These are phyloP conservation scores for Melieria crassipennis DNA, from an alignment of 2,888 invertebrate species.

Conservation along the genomic window DNA sequence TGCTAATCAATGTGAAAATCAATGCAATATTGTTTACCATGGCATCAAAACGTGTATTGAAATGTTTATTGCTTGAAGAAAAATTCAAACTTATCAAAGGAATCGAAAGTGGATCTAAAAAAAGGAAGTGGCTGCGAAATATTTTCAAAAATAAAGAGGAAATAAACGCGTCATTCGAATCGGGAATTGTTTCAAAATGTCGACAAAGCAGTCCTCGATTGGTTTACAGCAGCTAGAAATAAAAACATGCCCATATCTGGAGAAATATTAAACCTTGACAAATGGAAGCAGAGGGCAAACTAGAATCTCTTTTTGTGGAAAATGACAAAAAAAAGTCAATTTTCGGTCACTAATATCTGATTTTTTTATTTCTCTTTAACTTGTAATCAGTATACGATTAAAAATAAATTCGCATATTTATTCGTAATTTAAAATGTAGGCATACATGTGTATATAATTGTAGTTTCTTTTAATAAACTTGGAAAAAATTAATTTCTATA, in stretches of 20 bases:
- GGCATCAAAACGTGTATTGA: slow-evolving; percentile 20
- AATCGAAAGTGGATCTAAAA: neutral
- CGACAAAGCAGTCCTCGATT: slow-evolving; percentile 23
- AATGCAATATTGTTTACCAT: slow-evolving; percentile 13
- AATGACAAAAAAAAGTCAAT: too few relatives aligned
- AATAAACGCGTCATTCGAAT: slow-evolving; percentile 18
- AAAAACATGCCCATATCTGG: slow-evolving; percentile 29
- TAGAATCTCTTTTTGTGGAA: too few relatives aligned
- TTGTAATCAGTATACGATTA: too few relatives aligned
- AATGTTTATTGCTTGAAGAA: slow-evolving; percentile 19
- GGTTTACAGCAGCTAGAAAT: slow-evolving; percentile 27
- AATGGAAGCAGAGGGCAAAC: neutral
- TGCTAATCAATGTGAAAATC: slow-evolving; percentile 16
- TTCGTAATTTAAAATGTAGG: too few relatives aligned
- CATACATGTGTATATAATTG: too few relatives aligned
- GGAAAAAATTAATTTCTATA: too few relatives aligned
- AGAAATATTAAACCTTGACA: slow-evolving; percentile 29
- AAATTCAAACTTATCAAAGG: slow-evolving; percentile 4
- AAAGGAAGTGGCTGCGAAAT: neutral
- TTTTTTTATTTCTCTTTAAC: too few relatives aligned
- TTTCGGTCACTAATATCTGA: too few relatives aligned
- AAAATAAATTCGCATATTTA: too few relatives aligned
- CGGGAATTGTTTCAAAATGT: slow-evolving; percentile 18
- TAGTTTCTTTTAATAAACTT: too few relatives aligned
- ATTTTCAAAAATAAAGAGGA: slow-evolving; percentile 10